Evolutionary conservation across 2,888 invertebrate species (phyloP).

Genomic region (Phortica magna): DNA sequence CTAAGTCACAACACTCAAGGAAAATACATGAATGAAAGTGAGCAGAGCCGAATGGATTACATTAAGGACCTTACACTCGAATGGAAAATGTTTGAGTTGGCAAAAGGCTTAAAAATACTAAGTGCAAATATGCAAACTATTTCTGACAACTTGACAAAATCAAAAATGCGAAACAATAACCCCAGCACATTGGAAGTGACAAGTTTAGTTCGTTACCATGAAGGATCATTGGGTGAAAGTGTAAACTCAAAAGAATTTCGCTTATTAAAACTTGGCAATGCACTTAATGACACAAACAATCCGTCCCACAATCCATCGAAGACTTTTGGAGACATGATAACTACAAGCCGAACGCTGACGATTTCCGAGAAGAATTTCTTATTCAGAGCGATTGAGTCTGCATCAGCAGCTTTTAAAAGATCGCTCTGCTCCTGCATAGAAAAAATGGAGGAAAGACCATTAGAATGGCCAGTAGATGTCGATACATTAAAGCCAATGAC

Average conservation of each 20-base stretch:
- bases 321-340: neutral
- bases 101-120: too few species aligned
- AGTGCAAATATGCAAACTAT: too few species aligned
- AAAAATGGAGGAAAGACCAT: neutral
- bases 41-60: too few species aligned
- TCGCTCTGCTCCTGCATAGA: neutral
- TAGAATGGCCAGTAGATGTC: neutral
- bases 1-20: too few species aligned
- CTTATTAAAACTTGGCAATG: neutral
- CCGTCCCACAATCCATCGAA: neutral
- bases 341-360: neutral
- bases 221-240: too few species aligned
- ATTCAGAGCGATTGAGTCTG: neutral
- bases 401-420: neutral
- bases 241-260: neutral
- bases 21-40: too few species aligned
- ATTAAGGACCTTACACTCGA: too few species aligned
- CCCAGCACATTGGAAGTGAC: too few species aligned
- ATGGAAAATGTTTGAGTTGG: too few species aligned
- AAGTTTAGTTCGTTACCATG: too few species aligned
- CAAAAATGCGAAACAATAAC: too few species aligned
- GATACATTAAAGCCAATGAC: neutral
- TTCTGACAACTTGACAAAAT: too few species aligned
- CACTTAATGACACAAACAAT: neutral
- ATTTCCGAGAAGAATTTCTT: conserved; percentile 4